phyloP scores from a whole-genome alignment of 2,797 vertebrate species.

The Choloepus didactylus region DNA sequence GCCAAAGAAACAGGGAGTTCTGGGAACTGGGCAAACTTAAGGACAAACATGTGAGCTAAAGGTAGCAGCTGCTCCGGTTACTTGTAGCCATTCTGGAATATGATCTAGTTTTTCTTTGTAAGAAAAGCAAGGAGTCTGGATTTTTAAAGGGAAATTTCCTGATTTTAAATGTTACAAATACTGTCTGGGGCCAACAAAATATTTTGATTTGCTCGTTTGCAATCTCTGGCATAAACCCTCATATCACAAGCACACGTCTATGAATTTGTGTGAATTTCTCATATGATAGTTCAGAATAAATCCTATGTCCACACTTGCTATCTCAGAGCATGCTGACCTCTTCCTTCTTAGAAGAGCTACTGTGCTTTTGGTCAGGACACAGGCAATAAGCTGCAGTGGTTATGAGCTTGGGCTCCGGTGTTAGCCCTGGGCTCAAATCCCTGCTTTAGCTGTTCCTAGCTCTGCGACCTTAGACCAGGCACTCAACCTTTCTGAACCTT shows the following conservation, averaged over 20 bases:
- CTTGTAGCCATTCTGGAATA: neutral
- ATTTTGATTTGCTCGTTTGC: neutral
- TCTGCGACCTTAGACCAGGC: neutral
- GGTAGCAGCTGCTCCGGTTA: neutral
- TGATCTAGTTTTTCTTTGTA: neutral
- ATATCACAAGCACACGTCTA: neutral
- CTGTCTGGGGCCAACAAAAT: neutral
- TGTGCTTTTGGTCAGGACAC: neutral
- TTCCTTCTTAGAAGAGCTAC: neutral
- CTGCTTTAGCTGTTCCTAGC: neutral
- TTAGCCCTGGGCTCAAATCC: neutral
- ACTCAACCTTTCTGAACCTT: slow-evolving; percentile 3
- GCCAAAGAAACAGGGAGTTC: neutral
- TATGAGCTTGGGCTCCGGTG: neutral
- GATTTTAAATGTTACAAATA: neutral
- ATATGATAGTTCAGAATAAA: neutral
- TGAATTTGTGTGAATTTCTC: slow-evolving; percentile 20
- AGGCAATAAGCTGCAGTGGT: neutral
- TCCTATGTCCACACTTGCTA: fast-evolving
- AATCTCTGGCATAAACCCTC: neutral
- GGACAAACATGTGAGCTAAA: neutral
- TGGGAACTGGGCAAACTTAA: neutral
- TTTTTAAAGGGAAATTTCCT: neutral
- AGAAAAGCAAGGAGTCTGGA: neutral
- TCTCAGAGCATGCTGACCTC: neutral